Percentiles rank a stretch among this genome's conserved stretches.
Evolutionary conservation across 1,140 invertebrate species (phyloP).

Genomic region (Listronotus bonariensis): DNA sequence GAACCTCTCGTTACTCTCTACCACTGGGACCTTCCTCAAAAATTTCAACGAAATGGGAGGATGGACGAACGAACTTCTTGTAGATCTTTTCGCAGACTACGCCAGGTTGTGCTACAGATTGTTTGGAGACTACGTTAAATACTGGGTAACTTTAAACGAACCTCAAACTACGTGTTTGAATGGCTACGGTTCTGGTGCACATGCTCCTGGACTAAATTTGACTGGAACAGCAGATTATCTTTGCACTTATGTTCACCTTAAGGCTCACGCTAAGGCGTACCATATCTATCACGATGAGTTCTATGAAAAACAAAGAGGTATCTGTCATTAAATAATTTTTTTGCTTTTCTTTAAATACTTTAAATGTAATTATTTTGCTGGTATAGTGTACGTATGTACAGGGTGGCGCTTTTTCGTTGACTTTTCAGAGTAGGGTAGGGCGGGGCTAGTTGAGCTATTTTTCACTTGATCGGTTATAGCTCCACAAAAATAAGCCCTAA

Average conservation of each 20-base stretch:
- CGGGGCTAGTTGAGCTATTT: too few relatives aligned
- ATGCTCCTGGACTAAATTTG: constrained; percentile 11
- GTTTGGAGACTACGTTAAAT: constrained; percentile 65
- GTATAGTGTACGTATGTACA: too few relatives aligned
- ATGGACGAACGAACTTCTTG: constrained; percentile 46
- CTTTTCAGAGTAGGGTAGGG: too few relatives aligned
- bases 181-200: constrained; percentile 10
- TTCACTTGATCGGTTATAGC: too few relatives aligned
- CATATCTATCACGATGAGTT: constrained; percentile 61
- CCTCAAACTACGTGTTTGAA: constrained; percentile 65
- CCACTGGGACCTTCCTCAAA: constrained; percentile 49
- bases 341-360: too few relatives aligned
- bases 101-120: constrained; percentile 62
- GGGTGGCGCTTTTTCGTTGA: too few relatives aligned
- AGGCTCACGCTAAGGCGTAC: constrained; percentile 61
- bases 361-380: too few relatives aligned
- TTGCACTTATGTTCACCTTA: constrained; percentile 60
- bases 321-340: too few relatives aligned
- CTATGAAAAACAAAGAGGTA: constrained; percentile 34
- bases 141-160: constrained; percentile 77
- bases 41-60: constrained; percentile 50
- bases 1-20: constrained; percentile 63
- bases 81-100: constrained; percentile 61
- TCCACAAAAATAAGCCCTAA: too few relatives aligned
- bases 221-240: constrained; percentile 61